Conservation (phyloP, 2,113 vertebrate genomes). For the Sapayoa aenigma region DNA sequence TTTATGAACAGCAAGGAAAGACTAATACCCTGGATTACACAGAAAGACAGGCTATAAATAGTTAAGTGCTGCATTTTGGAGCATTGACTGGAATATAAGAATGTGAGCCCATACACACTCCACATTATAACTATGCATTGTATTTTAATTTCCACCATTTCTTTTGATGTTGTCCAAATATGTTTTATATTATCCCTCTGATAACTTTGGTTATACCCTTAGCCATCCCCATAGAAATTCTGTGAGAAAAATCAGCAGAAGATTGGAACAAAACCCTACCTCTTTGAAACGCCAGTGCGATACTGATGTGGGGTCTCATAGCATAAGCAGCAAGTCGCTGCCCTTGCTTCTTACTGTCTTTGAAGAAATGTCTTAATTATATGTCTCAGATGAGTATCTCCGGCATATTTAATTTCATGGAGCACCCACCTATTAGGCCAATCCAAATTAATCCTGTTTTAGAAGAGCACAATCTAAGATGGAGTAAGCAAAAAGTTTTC, state of each 20-base stretch:
- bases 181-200: slow-evolving; percentile 80
- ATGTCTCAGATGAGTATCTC: neutral
- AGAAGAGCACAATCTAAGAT: neutral
- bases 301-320: neutral
- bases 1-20: neutral
- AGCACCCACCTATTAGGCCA: neutral
- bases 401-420: neutral
- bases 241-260: neutral
- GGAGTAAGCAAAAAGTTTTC: neutral
- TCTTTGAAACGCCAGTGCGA: neutral
- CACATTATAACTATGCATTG: neutral
- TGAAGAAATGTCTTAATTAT: neutral
- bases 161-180: slow-evolving; percentile 66
- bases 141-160: slow-evolving; percentile 63
- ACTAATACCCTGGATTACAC: neutral
- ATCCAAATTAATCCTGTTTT: neutral
- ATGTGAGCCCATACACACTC: neutral
- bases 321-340: neutral
- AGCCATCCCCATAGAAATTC: neutral
- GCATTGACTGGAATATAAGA: neutral
- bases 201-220: slow-evolving; percentile 69
- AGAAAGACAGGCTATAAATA: neutral
- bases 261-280: neutral
- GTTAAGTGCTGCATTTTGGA: neutral
- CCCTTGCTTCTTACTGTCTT: neutral